Base-by-base conservation (phyloP, 2,113 vertebrate species). In the Rhipidura dahli region DNA sequence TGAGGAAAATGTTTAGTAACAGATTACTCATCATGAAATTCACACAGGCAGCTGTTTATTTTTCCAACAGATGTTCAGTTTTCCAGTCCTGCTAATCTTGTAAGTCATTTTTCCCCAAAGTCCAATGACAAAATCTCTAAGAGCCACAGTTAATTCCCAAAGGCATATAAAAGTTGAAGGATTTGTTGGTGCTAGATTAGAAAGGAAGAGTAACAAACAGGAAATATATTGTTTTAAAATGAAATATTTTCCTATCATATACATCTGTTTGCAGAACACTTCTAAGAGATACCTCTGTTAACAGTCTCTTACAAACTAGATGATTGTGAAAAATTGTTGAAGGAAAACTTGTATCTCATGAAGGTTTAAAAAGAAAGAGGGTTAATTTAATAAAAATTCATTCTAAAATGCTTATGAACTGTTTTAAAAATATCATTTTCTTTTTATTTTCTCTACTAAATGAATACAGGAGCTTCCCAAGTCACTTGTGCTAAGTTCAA, bases 21-120 rank as follows among this genome's bases (percentile, higher is more conserved):
- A 88, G 26, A 76, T 88, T 77, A 88, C 33, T 82, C 51, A 80
- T 83, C 39, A 60, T 18, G 33, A 56, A 88, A 56, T 6, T 77
- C 54, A 84, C 65, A 61, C 42, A 79, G 27, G 19, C 83, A 94
- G 83, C 53, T 94, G 94, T 71, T 95, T 28, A 20, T 65, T 91
- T 95, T 94, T 57, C 71, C 35, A 91, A 59, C 82, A 96, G 85
- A 91, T 92, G 95, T 75, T 90, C 31, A 30, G 89, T 93, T 93
- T 95, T 89, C 56, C 39, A 75, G 42, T 77, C 42, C 44, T 95
- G 70, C 11, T 94, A 89, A 91, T 82, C n/a, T 68, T 95, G 53
- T 65, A 91, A 92, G 64, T 76, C 18, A 79, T 85, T 75, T 81
- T 82, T 40, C 83, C 53, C 66, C 13, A 14, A 65, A 78, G 17